phyloP scores from a whole-genome alignment of 2,888 invertebrate genomes.

The Metalampra italica region DNA sequence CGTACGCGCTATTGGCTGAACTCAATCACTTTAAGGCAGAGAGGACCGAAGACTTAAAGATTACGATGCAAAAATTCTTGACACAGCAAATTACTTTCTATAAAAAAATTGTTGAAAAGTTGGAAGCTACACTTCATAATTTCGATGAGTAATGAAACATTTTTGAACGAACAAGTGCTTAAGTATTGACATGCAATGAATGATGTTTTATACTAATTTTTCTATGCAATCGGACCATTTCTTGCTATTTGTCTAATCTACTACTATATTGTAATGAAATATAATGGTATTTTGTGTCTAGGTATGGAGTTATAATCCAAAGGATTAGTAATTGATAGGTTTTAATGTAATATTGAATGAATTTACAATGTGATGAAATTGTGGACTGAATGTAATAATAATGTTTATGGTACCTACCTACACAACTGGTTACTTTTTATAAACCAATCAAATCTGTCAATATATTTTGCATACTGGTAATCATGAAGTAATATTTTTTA shows the following conservation, averaged over 20 bases:
- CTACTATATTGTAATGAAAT: slow-evolving; percentile 9
- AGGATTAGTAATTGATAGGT: slow-evolving; percentile 40
- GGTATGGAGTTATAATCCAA: slow-evolving; percentile 39
- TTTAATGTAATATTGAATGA: slow-evolving; percentile 34
- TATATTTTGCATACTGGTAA: slow-evolving; percentile 51
- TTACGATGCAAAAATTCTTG: slow-evolving; percentile 91
- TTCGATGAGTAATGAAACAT: slow-evolving; percentile 56
- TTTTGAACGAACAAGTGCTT: slow-evolving; percentile 21
- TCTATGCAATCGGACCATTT: slow-evolving; percentile 15
- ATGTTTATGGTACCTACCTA: slow-evolving; percentile 15
- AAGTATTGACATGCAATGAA: slow-evolving; percentile 7
- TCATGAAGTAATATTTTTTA: slow-evolving; percentile 45
- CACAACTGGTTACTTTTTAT: slow-evolving; percentile 15
- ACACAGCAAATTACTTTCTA: slow-evolving; percentile 95
- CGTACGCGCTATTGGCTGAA: slow-evolving; percentile 96
- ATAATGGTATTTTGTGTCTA: slow-evolving; percentile 14
- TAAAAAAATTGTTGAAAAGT: slow-evolving; percentile 86
- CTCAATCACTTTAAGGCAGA: slow-evolving; percentile 95
- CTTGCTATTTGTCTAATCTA: slow-evolving; percentile 14
- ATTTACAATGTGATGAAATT: slow-evolving; percentile 62
- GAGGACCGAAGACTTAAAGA: slow-evolving; percentile 90
- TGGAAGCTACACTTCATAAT: slow-evolving; percentile 79
- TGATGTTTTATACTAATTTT: slow-evolving; percentile 5
- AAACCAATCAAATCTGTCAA: slow-evolving; percentile 42
- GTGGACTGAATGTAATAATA: slow-evolving; percentile 57